Evolutionary conservation across 2,888 invertebrate genomes (phyloP), one percentile per base, ranked within the genome.

Genomic region (Empis stercorea): DNA sequence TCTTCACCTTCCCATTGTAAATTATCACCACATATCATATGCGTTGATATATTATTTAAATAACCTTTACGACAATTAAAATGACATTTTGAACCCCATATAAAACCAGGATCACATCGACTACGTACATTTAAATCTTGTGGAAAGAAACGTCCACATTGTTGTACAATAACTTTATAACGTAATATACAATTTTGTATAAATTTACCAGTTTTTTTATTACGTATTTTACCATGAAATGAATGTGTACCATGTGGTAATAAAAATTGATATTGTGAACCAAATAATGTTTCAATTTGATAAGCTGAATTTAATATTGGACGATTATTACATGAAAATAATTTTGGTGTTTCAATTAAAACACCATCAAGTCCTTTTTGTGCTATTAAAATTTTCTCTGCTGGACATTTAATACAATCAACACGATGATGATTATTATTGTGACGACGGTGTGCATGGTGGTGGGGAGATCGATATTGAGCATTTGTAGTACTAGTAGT

Each of bases 61-160:
- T 42, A 39, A 15, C 51, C 53, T 16, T 43, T 48, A n/a, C 50
- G 48, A 42, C 56, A 56, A n/a, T 20, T 32, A 30, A 56, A 56
- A n/a, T 39, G 14, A 42, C 56, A 56, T 30, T 49, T 51, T 10
- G 56, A 55, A 2, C 56, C 56, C 55, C 55, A 56, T 40, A 56
- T 53, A 16, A 46, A 48, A 5, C 49, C 52, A 1, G 50, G 34
- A 48, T 54, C 53, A 41, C 56, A 56, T 36, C 51, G 51, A 13
- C 52, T 47, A 30, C 46, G 47, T 13, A 56, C 16, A 34, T 52
- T 43, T 10, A 38, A 42, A 46, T 53, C 51, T 30, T 39, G 44
- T 4, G 51, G 47, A 41, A 47, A 49, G 40, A 48, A 55, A 16
- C 46, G 45, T 2, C 51, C 48, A 44, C 56, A 56, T 40, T 50